These are phyloP conservation scores for Polymixis lichenea DNA, from an alignment of 2,888 invertebrate species.

Conservation along the genomic window DNA sequence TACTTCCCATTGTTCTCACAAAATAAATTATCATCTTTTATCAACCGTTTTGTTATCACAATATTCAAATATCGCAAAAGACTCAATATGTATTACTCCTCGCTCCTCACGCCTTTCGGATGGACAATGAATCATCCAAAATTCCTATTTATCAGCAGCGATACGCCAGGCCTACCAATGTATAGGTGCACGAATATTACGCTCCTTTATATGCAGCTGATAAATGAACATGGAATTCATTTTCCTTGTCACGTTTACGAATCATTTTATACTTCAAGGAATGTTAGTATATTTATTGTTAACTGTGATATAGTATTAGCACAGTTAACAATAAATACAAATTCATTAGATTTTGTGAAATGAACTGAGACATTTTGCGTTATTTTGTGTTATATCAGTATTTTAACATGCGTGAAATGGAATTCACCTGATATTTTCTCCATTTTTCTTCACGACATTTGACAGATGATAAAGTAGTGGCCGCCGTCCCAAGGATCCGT, in stretches of 20 bases:
- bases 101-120: slow-evolving; percentile 50
- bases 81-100: slow-evolving; percentile 53
- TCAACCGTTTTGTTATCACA: slow-evolving; percentile 28
- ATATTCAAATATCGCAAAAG: slow-evolving; percentile 52
- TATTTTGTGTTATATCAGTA: background rate
- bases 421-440: slow-evolving; percentile 59
- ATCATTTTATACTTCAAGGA: background rate
- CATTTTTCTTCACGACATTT: slow-evolving; percentile 65
- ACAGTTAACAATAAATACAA: no score
- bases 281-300: background rate
- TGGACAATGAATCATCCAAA: slow-evolving; percentile 81
- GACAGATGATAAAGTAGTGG: slow-evolving; percentile 81
- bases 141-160: slow-evolving; percentile 76
- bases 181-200: slow-evolving; percentile 36
- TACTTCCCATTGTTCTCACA: slow-evolving; percentile 9
- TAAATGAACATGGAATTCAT: background rate
- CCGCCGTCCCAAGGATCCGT: slow-evolving; percentile 79
- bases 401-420: slow-evolving; percentile 58
- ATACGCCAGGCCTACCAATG: slow-evolving; percentile 60
- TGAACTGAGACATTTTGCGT: background rate
- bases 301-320: no score
- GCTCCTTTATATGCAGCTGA: slow-evolving; percentile 56
- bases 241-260: background rate
- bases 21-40: slow-evolving; percentile 17
- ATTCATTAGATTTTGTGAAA: background rate